Evolutionary conservation across 2,113 vertebrate species (phyloP), one percentile per base, ranked within the genome.

Genomic region (Etia nguti): DNA sequence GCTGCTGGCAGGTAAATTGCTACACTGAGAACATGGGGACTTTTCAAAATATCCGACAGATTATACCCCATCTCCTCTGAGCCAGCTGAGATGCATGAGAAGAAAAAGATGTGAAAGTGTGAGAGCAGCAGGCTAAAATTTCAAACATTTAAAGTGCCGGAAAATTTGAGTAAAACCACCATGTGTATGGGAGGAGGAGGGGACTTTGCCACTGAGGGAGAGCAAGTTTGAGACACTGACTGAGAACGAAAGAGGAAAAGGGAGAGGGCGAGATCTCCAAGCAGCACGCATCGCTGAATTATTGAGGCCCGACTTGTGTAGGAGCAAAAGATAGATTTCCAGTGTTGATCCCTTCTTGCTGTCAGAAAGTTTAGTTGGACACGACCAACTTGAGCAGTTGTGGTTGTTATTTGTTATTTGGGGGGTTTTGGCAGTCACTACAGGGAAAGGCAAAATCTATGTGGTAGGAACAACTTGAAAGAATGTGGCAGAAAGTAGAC

Each of bases 321-420:
- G 84, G 79, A 89, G 91, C 87, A 90, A 79, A 82, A 93, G 87
- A 93, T 89, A 89, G 89, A 92, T 95, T 93, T 91, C 89, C 84
- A 86, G 54, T 50, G 90, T 86, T 86, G 95, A 94, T 94, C 89
- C 87, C 84, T 89, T 86, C 90, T 88, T 59, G 90, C 91, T 92
- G 93, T 93, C 92, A 93, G 80, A 92, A 92, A 93, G 92, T 93
- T 93, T 84, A 89, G 90, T 92, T 86, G 92, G 89, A 93, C 90
- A 92, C 4, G 31, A 90, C 84, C 90, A 82, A 85, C 89, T 85
- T 80, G 55, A 38, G 79, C 41, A 68, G 13, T n/a, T 80, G 92
- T 26, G 84, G 93, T 57, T 89, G 88, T 82, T 91, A 88, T 90
- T 79, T 90, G 84, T 50, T 88, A 83, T 93, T 93, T 8, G 18